Evolutionary conservation across 2,888 invertebrate species (phyloP).

Genomic region (Apotomis betuletana): DNA sequence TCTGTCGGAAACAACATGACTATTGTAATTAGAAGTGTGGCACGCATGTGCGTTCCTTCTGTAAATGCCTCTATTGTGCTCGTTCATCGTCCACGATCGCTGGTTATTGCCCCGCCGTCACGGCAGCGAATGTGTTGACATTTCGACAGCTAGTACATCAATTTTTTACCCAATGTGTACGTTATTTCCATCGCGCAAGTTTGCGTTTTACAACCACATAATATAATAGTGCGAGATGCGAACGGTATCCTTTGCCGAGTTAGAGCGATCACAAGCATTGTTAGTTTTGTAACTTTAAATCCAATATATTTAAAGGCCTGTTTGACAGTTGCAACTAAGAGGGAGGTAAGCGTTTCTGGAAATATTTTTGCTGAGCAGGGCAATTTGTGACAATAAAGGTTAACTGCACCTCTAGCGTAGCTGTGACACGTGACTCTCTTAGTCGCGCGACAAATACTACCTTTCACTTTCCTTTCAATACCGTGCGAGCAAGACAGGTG

Average conservation of each 20-base stretch:
- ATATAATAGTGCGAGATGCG: not conserved
- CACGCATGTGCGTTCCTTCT: slow-evolving; percentile 30
- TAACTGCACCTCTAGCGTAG: not conserved
- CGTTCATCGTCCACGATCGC: slow-evolving; percentile 49
- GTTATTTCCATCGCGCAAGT: not conserved
- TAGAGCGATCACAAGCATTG: too few relatives aligned
- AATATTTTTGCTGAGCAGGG: slow-evolving; percentile 8
- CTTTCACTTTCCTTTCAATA: too few relatives aligned
- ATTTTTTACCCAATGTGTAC: not conserved
- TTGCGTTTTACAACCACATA: not conserved
- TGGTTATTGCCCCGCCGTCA: slow-evolving; percentile 56
- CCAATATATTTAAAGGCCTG: too few relatives aligned
- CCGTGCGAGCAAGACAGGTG: too few relatives aligned
- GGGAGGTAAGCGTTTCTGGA: slow-evolving; percentile 4
- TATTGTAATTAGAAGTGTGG: too few relatives aligned
- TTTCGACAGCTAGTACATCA: slow-evolving; percentile 21
- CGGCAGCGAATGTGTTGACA: slow-evolving; percentile 48
- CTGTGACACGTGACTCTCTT: too few relatives aligned
- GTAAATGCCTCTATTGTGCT: slow-evolving; percentile 43
- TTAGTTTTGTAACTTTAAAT: too few relatives aligned
- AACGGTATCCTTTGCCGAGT: not conserved
- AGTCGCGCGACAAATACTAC: too few relatives aligned
- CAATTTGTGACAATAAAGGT: slow-evolving; percentile 32
- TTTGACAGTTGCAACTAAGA: not conserved
- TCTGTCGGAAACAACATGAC: too few relatives aligned